Percentiles rank a stretch among this genome's conserved stretches.
Conservation (phyloP, 2,113 vertebrate species). For the Hyla sarda region DNA sequence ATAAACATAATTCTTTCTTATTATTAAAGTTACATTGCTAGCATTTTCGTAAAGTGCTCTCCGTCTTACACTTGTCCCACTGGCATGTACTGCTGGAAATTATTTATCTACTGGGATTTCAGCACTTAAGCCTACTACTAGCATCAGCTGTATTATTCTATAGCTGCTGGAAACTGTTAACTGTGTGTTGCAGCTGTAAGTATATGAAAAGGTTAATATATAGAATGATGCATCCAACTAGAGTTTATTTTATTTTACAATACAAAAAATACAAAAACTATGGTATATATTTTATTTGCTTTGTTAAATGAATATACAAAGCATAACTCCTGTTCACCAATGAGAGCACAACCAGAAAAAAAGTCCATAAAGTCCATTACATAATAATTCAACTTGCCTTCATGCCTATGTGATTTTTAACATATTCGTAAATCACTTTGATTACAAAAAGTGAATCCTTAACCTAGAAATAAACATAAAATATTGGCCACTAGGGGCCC, state of each 20-base stretch:
- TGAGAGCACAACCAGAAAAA: background rate
- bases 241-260: background rate
- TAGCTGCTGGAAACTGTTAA: background rate
- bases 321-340: background rate
- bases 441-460: no score
- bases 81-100: conserved; percentile 22
- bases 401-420: no score
- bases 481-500: no score
- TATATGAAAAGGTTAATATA: background rate
- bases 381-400: no score
- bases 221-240: background rate
- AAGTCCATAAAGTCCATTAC: no score
- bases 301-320: background rate
- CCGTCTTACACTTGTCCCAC: conserved; percentile 21
- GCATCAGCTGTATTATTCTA: conserved; percentile 27
- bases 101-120: conserved; percentile 30
- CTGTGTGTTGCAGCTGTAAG: background rate
- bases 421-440: no score
- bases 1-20: conserved; percentile 50
- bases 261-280: background rate
- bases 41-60: conserved; percentile 43
- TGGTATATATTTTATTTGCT: background rate
- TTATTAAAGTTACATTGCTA: conserved; percentile 44
- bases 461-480: no score
- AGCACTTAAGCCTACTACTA: conserved; percentile 24